Evolutionary conservation across 2,888 invertebrate species (phyloP).

Genomic region (Cosmopolites sordidus): DNA sequence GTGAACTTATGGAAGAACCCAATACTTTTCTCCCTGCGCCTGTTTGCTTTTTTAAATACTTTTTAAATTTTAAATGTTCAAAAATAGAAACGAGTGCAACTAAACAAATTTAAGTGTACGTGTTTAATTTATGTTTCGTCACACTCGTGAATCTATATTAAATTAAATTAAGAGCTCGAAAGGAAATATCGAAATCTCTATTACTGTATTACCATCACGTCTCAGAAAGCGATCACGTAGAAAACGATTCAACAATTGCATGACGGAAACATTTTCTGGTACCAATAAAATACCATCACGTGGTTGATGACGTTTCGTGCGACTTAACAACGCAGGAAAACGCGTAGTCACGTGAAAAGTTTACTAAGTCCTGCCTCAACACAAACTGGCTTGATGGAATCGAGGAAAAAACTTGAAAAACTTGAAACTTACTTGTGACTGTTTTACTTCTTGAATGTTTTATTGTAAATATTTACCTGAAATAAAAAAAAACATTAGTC

Average conservation of each 20-base stretch:
- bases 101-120: no score
- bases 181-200: conserved; percentile 3
- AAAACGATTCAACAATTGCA: conserved; percentile 6
- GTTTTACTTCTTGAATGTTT: no score
- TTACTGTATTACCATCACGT: conserved; percentile 6
- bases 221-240: conserved; percentile 4
- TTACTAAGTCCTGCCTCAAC: not conserved
- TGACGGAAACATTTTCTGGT: conserved; percentile 15
- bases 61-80: no score
- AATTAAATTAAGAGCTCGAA: conserved; percentile 8
- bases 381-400: not conserved
- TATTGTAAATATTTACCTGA: conserved; percentile 1
- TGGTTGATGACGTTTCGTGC: conserved; percentile 9
- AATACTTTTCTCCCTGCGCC: no score
- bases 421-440: conserved; percentile 1
- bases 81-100: no score
- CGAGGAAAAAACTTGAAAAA: not conserved
- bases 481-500: conserved; percentile 4
- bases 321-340: not conserved
- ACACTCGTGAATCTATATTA: no score
- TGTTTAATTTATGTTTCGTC: no score
- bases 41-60: no score
- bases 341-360: not conserved
- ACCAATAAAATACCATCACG: conserved; percentile 13
- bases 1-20: no score